These are phyloP conservation scores for Spongia lamella DNA, from an alignment of 37 sponge, comb jelly and placozoan species.

Conservation along the genomic window DNA sequence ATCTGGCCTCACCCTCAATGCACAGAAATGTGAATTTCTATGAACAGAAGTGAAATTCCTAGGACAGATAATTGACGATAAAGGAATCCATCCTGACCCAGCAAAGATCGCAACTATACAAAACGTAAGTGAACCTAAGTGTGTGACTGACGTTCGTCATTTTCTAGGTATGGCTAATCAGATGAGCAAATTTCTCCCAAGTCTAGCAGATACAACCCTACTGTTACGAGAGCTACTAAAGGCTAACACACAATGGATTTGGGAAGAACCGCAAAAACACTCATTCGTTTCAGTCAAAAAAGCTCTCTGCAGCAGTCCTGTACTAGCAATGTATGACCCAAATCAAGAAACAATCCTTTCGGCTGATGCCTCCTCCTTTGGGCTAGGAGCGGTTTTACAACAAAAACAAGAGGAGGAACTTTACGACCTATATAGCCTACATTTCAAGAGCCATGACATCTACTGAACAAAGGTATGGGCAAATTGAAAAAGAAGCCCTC, in stretches of 20 bases:
- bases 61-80: constrained; percentile 25
- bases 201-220: constrained; percentile 1
- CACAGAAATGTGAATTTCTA: constrained; percentile 14
- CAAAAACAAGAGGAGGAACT: constrained; percentile 6
- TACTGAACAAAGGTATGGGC: too few species aligned
- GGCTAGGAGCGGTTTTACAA: background rate
- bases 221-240: constrained; percentile 21
- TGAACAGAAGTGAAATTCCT: constrained; percentile 18
- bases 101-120: too few species aligned
- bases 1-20: constrained; percentile 21
- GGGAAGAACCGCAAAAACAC: constrained; percentile 6
- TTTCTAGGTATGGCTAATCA: constrained; percentile 39
- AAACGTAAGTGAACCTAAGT: background rate
- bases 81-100: too few species aligned
- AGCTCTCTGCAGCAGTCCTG: background rate
- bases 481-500: too few species aligned
- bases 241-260: constrained; percentile 3
- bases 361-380: background rate
- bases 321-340: constrained; percentile 22
- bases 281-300: constrained; percentile 3
- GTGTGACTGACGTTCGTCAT: constrained; percentile 16
- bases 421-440: too few species aligned
- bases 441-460: too few species aligned
- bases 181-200: constrained; percentile 18
- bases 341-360: too few species aligned